Percentiles rank a stretch among this genome's conserved stretches.
Conservation (phyloP, 1,140 invertebrate genomes). For the Drosophila dunni region DNA sequence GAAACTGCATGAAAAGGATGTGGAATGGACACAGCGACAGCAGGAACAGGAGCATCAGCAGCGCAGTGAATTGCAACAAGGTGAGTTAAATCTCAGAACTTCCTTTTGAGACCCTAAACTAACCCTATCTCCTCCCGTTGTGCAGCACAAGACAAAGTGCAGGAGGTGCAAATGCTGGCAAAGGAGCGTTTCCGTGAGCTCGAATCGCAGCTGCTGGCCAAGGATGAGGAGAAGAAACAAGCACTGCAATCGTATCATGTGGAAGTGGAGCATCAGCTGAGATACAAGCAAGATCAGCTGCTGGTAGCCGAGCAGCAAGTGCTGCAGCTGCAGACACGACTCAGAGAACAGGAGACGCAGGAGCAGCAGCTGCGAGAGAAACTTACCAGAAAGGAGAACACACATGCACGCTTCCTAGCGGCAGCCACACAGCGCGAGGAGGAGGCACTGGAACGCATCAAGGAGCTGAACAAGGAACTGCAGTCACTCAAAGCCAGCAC, state of each 20-base stretch:
- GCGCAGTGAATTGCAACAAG: conserved; percentile 72
- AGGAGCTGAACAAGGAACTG: conserved; percentile 67
- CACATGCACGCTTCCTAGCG: conserved; percentile 54
- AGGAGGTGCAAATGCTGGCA: conserved; percentile 71
- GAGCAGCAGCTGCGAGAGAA: conserved; percentile 77
- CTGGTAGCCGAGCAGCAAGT: conserved; percentile 62
- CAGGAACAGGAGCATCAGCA: conserved; percentile 66
- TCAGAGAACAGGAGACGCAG: conserved; percentile 61
- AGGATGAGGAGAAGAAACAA: conserved; percentile 61
- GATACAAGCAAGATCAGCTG: conserved; percentile 63
- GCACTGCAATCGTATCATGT: conserved; percentile 64
- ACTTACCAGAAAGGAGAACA: conserved; percentile 58
- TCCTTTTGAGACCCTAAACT: neutral
- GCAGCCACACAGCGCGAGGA: conserved; percentile 70
- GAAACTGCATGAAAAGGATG: conserved; percentile 85
- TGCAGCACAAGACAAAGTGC: conserved; percentile 67
- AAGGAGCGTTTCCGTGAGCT: conserved; percentile 65
- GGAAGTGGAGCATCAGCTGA: conserved; percentile 65
- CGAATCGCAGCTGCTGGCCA: conserved; percentile 64
- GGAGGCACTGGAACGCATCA: conserved; percentile 69
- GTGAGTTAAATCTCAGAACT: conserved; percentile 36
- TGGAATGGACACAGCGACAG: conserved; percentile 66
- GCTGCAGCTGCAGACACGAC: conserved; percentile 65
- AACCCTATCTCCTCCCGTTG: neutral
- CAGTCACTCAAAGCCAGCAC: conserved; percentile 51